Base-by-base conservation (phyloP, 2,797 vertebrate species). In the Schizopygopsis malacanthus region DNA sequence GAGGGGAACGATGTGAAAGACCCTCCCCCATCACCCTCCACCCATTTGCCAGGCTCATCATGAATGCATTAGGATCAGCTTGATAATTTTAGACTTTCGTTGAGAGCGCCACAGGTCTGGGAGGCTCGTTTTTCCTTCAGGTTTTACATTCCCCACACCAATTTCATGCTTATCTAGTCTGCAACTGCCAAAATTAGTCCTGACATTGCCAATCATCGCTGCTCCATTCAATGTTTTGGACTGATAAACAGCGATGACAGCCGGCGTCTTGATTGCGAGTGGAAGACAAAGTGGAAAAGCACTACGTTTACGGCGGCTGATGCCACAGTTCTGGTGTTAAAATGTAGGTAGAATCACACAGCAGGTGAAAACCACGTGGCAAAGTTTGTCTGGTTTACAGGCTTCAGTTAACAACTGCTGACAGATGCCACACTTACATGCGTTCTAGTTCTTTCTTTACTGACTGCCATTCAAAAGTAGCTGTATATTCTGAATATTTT, bases 161-260 rank as follows among this genome's bases (percentile, higher is more conserved):
- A 91, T 89, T 91, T 91, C 88, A 92, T 78, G 86, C 86, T 82
- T 61, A 79, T 88, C 89, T 89, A 54, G 71, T 76, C 86, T 50
- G 43, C 12, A 63, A 89, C 84, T 70, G 47, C 12, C 59, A 47
- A 73, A 65, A 85, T 83, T 88, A 81, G 86, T 54, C 79, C 63
- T 85, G 81, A 89, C 80, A 69, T 75, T 86, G 90, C 79, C 88
- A 88, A 88, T 88, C 89, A 88, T 41, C 33, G 7, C 59, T 33
- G 33, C 6, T 59, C 54, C 37, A 37, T 28, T 80, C n/a, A 37
- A 56, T 59, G 63, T 65, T 84, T 76, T 79, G 73, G 59, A 69
- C 77, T 54, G 69, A 76, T 45, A 56, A 84, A 45, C 70, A 83
- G 82, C 47, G 80, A 39, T 76, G 83, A 80, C 59, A 69, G 83